Conservation (phyloP, 2,888 invertebrate species). For the Fragum whitleyi region DNA sequence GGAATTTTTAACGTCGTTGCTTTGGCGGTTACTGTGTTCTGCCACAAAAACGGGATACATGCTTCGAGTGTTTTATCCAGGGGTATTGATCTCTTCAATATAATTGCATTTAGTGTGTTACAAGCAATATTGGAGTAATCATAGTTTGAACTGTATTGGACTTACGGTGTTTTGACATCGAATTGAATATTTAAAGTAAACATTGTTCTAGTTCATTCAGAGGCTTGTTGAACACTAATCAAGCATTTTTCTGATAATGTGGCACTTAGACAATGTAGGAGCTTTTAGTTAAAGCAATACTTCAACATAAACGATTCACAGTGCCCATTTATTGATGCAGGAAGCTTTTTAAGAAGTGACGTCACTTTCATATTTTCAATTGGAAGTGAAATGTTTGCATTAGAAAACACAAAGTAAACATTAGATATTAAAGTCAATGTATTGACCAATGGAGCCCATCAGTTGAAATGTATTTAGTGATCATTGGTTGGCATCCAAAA, state of each 20-base stretch:
- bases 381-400: slow-evolving; percentile 46
- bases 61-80: slow-evolving; percentile 24
- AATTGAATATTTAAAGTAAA: neutral
- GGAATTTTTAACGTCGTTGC: slow-evolving; percentile 25
- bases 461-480: too few relatives aligned
- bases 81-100: slow-evolving; percentile 16
- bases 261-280: slow-evolving; percentile 4
- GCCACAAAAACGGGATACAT: slow-evolving; percentile 27
- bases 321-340: slow-evolving; percentile 3
- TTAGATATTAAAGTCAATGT: slow-evolving; percentile 50
- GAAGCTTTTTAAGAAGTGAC: slow-evolving; percentile 35
- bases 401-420: slow-evolving; percentile 48
- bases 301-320: neutral
- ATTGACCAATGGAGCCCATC: slow-evolving; percentile 5
- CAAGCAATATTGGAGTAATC: slow-evolving; percentile 16
- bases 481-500: too few relatives aligned
- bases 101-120: slow-evolving; percentile 24
- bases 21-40: slow-evolving; percentile 12
- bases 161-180: slow-evolving; percentile 5
- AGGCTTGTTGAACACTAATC: neutral
- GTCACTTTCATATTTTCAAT: slow-evolving; percentile 39
- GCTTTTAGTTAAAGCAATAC: slow-evolving; percentile 4
- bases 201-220: slow-evolving; percentile 8
- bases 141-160: neutral
- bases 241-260: slow-evolving; percentile 3